A percentile compares a stretch with the other conserved stretches of the same genome.
phyloP scores from a whole-genome alignment of 1,140 invertebrate genomes.

The Drosophila athabasca region DNA sequence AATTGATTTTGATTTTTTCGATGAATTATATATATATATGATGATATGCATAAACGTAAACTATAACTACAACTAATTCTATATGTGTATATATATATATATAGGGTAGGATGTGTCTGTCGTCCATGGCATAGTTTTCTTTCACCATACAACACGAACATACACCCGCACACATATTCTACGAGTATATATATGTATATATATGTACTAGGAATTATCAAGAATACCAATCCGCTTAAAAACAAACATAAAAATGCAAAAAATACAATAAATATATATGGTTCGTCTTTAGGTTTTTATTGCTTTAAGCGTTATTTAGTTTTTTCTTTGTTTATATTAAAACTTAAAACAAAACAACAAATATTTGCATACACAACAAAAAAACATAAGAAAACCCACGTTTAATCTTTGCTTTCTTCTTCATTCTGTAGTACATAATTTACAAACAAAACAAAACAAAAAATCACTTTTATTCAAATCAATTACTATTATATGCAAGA shows the following conservation, averaged over 20 bases:
- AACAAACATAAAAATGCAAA: conserved; percentile 50
- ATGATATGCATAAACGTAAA: conserved; percentile 35
- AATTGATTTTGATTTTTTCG: conserved; percentile 58
- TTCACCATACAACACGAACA: conserved; percentile 19
- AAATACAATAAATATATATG: conserved; percentile 53
- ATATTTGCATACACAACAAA: conserved; percentile 34
- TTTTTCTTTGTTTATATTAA: conserved; percentile 79
- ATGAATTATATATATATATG: conserved; percentile 54
- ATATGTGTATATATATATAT: conserved; percentile 30
- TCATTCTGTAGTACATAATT: conserved; percentile 59
- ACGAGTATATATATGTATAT: conserved; percentile 31
- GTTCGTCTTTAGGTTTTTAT: conserved; percentile 72
- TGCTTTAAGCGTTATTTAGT: conserved; percentile 83
- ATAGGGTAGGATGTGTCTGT: conserved; percentile 48
- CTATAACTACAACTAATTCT: conserved; percentile 39
- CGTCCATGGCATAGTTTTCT: conserved; percentile 30
- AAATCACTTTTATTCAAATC: conserved; percentile 59
- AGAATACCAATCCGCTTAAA: conserved; percentile 31
- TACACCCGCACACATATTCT: conserved; percentile 38
- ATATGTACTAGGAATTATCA: conserved; percentile 28
- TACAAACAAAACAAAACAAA: conserved; percentile 33
- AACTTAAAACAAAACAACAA: conserved; percentile 35
- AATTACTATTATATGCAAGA: conserved; percentile 48
- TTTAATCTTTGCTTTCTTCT: conserved; percentile 69
- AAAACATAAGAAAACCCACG: conserved; percentile 40